Percentiles rank a stretch among this genome's conserved stretches.
These are phyloP conservation scores for Hofmannophila pseudospretella DNA, from an alignment of 2,888 invertebrate species.

Conservation along the genomic window DNA sequence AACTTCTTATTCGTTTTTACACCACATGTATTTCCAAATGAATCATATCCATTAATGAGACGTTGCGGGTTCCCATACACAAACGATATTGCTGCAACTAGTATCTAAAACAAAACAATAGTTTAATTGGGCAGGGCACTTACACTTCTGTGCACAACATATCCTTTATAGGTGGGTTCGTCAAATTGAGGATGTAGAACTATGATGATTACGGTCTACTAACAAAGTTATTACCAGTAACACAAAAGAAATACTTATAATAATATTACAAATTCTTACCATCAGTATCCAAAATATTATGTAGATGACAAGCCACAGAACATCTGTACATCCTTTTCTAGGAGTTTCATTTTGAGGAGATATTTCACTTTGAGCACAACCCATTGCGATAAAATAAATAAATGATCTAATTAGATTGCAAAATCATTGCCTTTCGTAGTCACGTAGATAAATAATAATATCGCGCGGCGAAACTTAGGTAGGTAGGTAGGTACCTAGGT, in stretches of 20 bases:
- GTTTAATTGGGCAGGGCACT: too few relatives aligned
- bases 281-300: slow-evolving; percentile 89
- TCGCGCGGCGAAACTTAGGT: too few relatives aligned
- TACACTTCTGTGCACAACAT: too few relatives aligned
- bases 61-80: slow-evolving; percentile 92
- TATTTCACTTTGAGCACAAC: slow-evolving; percentile 82
- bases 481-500: too few relatives aligned
- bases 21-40: slow-evolving; percentile 96
- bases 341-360: slow-evolving; percentile 79
- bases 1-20: slow-evolving; percentile 86
- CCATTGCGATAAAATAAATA: slow-evolving; percentile 59
- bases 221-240: too few relatives aligned
- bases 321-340: slow-evolving; percentile 88
- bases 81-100: slow-evolving; percentile 91
- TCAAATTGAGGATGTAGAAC: too few relatives aligned
- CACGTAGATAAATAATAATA: too few relatives aligned
- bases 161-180: too few relatives aligned
- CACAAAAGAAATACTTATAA: slow-evolving; percentile 1
- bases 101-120: slow-evolving; percentile 74
- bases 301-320: slow-evolving; percentile 88
- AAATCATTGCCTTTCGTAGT: too few relatives aligned
- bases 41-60: slow-evolving; percentile 94
- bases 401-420: too few relatives aligned
- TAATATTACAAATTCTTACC: slow-evolving; percentile 73
- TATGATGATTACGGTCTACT: too few relatives aligned